Percentiles rank a stretch among this genome's conserved stretches.
These are phyloP conservation scores for Parazoanthus swiftii DNA, from an alignment of 92 coral and sea anemone genomes.

Conservation along the genomic window DNA sequence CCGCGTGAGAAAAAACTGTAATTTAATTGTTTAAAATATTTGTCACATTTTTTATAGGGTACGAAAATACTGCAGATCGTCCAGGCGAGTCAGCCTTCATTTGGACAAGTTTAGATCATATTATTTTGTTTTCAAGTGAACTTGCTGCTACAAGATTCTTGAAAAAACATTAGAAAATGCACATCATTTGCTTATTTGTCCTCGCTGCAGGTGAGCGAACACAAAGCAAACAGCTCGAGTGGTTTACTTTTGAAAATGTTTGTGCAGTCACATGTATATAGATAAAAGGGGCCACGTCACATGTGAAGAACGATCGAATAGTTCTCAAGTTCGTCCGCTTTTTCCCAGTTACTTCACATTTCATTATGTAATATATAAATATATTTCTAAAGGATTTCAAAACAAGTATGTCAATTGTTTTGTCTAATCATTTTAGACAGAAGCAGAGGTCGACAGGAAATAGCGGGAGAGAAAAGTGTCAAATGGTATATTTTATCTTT, in stretches of 20 bases:
- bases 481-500: slow-evolving; percentile 24
- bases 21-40: slow-evolving; percentile 39
- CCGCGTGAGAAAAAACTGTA: slow-evolving; percentile 84
- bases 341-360: neutral
- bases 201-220: slow-evolving; percentile 28
- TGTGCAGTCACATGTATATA: slow-evolving; percentile 3
- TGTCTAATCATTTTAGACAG: neutral
- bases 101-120: neutral
- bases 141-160: slow-evolving; percentile 9
- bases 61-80: neutral
- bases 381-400: neutral
- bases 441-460: neutral
- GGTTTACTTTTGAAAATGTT: slow-evolving; percentile 14
- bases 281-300: slow-evolving; percentile 15
- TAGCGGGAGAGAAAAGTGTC: neutral
- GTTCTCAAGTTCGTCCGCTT: neutral
- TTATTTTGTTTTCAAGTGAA: slow-evolving; percentile 18
- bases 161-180: slow-evolving; percentile 22
- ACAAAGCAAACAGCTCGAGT: slow-evolving; percentile 7
- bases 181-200: slow-evolving; percentile 21
- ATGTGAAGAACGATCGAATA: neutral
- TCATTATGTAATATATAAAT: slow-evolving; percentile 7
- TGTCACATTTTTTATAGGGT: neutral
- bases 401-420: neutral
- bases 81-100: neutral